Percentiles rank a stretch among this genome's conserved stretches.
These are phyloP conservation scores for Campoletis sonorensis DNA, from an alignment of 1,140 invertebrate genomes.

Conservation along the genomic window DNA sequence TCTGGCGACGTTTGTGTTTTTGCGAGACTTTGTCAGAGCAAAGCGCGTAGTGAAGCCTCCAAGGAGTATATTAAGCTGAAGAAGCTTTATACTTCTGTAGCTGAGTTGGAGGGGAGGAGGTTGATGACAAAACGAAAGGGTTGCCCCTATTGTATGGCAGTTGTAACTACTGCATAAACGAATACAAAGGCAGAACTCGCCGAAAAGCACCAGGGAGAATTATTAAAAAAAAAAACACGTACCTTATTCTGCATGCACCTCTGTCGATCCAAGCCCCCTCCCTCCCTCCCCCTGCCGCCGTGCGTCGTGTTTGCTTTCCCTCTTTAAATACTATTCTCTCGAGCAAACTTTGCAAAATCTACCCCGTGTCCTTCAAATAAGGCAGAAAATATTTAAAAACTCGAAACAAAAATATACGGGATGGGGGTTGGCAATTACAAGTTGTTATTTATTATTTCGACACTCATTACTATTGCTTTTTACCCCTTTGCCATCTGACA, in stretches of 20 bases:
- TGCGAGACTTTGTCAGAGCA: neutral
- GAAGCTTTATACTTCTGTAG: neutral
- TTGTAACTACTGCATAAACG: slow-evolving; percentile 7
- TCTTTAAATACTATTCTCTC: no score
- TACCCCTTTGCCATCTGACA: no score
- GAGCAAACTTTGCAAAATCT: no score
- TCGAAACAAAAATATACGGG: no score
- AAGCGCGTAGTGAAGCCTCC: neutral
- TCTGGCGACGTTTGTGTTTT: neutral
- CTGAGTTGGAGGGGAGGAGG: no score
- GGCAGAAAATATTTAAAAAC: no score
- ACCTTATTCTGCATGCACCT: neutral
- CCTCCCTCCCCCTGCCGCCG: no score
- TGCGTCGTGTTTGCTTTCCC: no score
- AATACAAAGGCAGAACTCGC: neutral
- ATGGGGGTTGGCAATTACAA: no score
- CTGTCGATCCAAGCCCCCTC: neutral
- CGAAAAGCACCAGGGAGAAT: neutral
- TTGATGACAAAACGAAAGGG: neutral
- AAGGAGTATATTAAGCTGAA: neutral
- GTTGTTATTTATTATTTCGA: no score
- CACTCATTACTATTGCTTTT: no score
- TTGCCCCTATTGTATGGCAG: neutral
- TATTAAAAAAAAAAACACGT: neutral
- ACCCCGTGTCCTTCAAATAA: no score